Base-by-base conservation (phyloP, 2,888 invertebrate species). In the Belgica antarctica region DNA sequence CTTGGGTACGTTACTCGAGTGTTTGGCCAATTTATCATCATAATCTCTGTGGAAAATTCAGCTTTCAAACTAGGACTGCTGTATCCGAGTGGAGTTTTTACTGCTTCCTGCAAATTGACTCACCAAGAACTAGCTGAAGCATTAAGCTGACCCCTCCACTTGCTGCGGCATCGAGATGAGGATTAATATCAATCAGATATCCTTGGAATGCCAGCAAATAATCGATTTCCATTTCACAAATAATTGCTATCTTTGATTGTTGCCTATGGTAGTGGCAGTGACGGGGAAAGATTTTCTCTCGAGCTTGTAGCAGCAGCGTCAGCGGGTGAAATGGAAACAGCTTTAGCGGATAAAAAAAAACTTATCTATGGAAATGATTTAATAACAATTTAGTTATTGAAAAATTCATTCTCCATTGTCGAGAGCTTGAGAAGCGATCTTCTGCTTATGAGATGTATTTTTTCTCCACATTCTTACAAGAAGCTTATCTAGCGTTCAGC, bases 1-100 rank as follows among this genome's bases (percentile, higher is more conserved):
- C 62, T 62, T 22, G 2, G 22, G 2, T 5, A 2, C 19, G n/a
- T n/a, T n/a, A n/a, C n/a, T 62, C 25, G 19, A 34, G 62, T 34
- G 34, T 62, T 1, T 17, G n/a, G 28, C 31, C 62, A 34, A 62
- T 62, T 62, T 62, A 62, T 62, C 62, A 62, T 62, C 19, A 2
- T 62, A 62, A 62, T 62, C 62, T 62, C 62, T 59, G 2, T 19
- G 59, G 59, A 59, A 59, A 59, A 59, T 59, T 27, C 59, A 24
- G 25, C 59, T 19, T 52, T 52, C 52, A 52, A 22, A 22, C 22
- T n/a, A n/a, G 52, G n/a, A 22, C 52, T 52, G n/a, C n/a, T n/a
- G 52, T 52, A 22, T n/a, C n/a, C 22, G 24, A 27, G 59, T n/a
- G n/a, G n/a, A 25, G 59, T 24, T 59, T 59, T 59, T 59, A 27